Base-by-base conservation (phyloP, 2,888 invertebrate genomes). In the Mythimna ferrago region DNA sequence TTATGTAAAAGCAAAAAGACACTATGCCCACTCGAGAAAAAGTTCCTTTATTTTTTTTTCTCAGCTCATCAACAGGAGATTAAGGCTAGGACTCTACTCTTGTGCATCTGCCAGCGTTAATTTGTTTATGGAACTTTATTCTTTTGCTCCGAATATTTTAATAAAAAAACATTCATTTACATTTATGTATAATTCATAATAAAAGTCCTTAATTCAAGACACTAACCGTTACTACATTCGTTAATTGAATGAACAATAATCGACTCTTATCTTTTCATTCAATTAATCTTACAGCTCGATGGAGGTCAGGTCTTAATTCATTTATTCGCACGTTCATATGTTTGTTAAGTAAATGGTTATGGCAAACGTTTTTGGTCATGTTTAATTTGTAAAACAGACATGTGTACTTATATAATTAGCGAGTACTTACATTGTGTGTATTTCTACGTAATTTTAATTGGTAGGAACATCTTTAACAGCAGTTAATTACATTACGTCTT, bases 231-330 rank as follows among this genome's bases (percentile, higher is more conserved):
- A 83, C 63, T 79, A 77, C 78, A 75, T 78, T 82, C 67, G 78
- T 82, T 90, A 88, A 92, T 90, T 89, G 86, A 89, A 89, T 88
- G 89, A 89, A 87, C 87, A 86, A 88, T 86, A 86, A 87, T 76
- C 83, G 75, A 62, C 67, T 76, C 74, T 83, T 88, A 89, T 88
- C 87, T 86, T 89, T 87, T 89, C 90, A 89, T 91, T 92, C 90
- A 90, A 93, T 92, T 92, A 92, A 88, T 83, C 85, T 85, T 84
- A 82, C 83, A 85, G 84, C 86, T 87, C 82, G 76, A 87, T 84
- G 84, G 83, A 87, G 87, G 86, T 80, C 83, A 82, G 75, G 66
- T 84, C 57, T 83, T 86, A 87, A 88, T 89, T 87, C 81, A 76
- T 87, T 87, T 83, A 86, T 86, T 84, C 85, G 75, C 77, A 71